Base-by-base conservation (phyloP, 2,888 invertebrate species). In the Opisthograptis luteolata region DNA sequence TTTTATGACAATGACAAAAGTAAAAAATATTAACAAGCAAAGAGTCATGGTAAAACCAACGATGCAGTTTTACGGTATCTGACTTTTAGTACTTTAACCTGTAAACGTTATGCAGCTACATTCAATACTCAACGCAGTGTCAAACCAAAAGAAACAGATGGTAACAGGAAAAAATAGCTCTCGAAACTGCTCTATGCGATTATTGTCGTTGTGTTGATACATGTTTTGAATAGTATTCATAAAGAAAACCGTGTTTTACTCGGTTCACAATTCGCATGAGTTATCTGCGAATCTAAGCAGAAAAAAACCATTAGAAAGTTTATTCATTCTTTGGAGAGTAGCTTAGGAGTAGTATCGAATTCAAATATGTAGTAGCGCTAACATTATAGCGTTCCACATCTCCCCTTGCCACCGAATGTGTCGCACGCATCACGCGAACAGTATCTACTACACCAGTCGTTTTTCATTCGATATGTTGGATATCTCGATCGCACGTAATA, bases 231-330 rank as follows among this genome's bases (percentile, higher is more conserved):
- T 19, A 53, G 17, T 35, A 17, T 47, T 13, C 24, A 35, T 10
- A 40, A 30, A 45, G 51, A 51, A 57, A 52, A 46, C 32, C 25
- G 50, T 49, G 51, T 45, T 53, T 55, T 50, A 56, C 46, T 37
- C 47, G 62, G 57, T 62, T 63, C 57, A 50, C 51, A 63, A 56
- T 62, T 63, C 57, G 51, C 51, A 63, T 51, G 51, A 42, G 51
- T 57, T 52, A 39, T 58, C 50, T 58, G 30, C 13, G 24, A 41
- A 36, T 48, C 62, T 68, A 60, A 68, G 63, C 58, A 56, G 58
- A 64, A 54, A 66, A 64, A 72, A 66, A n/a, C 63, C 63, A 74
- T 65, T 78, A 78, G 86, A 87, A 85, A 87, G 84, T 82, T 67
- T 63, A 66, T 67, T 64, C 59, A 71, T 73, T 61, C 54, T 62